Conservation (phyloP, 2,113 vertebrate species). For the Chlorocebus sabaeus region DNA sequence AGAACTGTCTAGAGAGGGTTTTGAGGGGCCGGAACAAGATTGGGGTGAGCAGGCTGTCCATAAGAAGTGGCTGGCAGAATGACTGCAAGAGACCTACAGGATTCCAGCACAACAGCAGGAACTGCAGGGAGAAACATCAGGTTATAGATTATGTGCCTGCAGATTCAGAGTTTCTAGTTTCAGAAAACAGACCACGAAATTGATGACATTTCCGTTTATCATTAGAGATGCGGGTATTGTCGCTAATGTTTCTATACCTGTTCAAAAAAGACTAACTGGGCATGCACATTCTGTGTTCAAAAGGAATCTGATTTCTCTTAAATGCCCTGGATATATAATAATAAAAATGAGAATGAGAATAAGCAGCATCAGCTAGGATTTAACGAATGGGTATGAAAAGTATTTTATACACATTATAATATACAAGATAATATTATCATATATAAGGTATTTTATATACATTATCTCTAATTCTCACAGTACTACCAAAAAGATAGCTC, state of each 20-base stretch:
- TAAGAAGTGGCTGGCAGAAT: neutral
- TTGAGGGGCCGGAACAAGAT: neutral
- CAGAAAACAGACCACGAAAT: neutral
- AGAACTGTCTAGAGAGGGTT: neutral
- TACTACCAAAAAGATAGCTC: neutral
- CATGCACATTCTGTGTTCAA: neutral
- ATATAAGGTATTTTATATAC: neutral
- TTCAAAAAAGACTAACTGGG: neutral
- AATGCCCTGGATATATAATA: neutral
- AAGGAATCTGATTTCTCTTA: neutral
- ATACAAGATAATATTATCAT: neutral
- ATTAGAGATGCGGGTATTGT: neutral
- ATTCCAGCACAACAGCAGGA: neutral
- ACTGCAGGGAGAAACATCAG: neutral
- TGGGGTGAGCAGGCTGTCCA: no score
- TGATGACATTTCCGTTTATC: neutral
- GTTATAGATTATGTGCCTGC: neutral
- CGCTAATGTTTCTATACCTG: neutral
- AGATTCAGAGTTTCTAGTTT: neutral
- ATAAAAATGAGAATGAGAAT: neutral
- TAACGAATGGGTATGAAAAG: neutral
- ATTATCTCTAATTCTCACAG: neutral
- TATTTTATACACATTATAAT: neutral
- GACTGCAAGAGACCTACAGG: rapidly evolving
- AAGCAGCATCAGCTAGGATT: neutral